These are phyloP conservation scores for Natator depressus DNA, from an alignment of 2,113 vertebrate species.

Conservation along the genomic window DNA sequence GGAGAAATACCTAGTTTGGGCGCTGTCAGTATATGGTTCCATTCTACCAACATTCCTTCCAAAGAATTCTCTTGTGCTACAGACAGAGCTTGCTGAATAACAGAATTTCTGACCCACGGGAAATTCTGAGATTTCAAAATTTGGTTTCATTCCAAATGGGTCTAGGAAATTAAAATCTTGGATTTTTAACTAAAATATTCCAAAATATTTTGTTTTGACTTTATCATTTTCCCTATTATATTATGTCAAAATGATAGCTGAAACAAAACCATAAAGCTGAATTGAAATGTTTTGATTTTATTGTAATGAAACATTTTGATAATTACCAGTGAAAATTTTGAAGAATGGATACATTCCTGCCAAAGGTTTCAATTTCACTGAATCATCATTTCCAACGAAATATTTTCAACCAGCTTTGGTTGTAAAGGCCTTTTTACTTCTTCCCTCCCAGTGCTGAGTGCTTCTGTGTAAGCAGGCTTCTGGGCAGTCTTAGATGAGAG, in stretches of 20 bases:
- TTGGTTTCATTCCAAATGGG: not conserved
- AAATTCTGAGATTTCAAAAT: not conserved
- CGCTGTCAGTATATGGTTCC: not conserved
- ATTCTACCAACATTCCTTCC: not conserved
- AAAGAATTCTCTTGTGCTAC: not conserved
- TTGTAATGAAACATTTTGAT: not conserved
- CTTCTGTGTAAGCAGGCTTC: not conserved
- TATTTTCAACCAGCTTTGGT: too few relatives aligned
- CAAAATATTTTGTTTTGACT: not conserved
- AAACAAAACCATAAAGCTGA: not conserved
- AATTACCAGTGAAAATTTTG: not conserved
- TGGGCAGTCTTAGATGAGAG: not conserved
- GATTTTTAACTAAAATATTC: not conserved
- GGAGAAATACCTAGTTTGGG: not conserved
- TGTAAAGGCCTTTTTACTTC: rapidly evolving
- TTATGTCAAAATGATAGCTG: not conserved
- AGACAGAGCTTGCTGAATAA: not conserved
- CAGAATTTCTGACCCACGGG: not conserved
- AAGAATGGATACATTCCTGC: not conserved
- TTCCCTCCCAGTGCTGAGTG: not conserved
- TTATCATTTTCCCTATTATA: not conserved
- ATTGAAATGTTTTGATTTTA: not conserved
- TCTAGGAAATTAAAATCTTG: not conserved
- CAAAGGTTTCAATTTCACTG: not conserved
- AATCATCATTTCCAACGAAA: too few relatives aligned